Conservation (phyloP, 2,113 vertebrate species). For the Periophthalmus modestus region DNA sequence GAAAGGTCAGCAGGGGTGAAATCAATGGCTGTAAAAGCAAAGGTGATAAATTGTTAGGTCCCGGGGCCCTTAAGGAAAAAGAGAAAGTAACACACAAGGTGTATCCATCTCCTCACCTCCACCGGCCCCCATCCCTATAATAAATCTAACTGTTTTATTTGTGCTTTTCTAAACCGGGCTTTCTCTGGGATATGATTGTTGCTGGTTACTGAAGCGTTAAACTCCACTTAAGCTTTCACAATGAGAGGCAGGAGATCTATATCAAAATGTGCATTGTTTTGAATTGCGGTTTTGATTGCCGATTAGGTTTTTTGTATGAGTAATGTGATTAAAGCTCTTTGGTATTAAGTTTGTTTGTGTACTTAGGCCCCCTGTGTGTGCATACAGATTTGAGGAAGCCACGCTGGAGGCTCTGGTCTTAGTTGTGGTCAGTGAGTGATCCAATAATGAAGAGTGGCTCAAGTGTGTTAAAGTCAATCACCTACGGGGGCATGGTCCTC, state of each 20-base stretch:
- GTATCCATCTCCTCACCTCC: constrained; percentile 54
- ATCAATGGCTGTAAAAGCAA: constrained; percentile 74
- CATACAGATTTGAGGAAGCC: constrained; percentile 27
- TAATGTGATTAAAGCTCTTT: not conserved
- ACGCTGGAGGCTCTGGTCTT: constrained; percentile 28
- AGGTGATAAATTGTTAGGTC: constrained; percentile 81
- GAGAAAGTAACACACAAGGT: constrained; percentile 70
- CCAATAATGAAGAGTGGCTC: constrained; percentile 49
- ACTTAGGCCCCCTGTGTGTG: not conserved
- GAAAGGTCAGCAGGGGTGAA: constrained; percentile 70
- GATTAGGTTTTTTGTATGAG: constrained; percentile 16
- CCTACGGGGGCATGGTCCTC: not conserved
- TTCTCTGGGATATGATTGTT: constrained; percentile 46
- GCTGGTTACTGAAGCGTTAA: constrained; percentile 57
- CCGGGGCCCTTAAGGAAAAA: constrained; percentile 68
- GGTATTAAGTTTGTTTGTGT: not conserved
- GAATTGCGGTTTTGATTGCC: constrained; percentile 21
- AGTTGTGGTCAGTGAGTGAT: constrained; percentile 54
- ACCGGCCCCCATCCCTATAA: constrained; percentile 54
- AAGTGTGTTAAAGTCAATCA: constrained; percentile 40
- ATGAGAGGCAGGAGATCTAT: not conserved
- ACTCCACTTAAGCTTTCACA: constrained; percentile 46
- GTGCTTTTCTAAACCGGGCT: constrained; percentile 48
- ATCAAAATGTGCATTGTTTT: not conserved
- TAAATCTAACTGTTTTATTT: constrained; percentile 74